phyloP scores from a whole-genome alignment of 2,888 invertebrate species.

The Siphlonurus alternatus region DNA sequence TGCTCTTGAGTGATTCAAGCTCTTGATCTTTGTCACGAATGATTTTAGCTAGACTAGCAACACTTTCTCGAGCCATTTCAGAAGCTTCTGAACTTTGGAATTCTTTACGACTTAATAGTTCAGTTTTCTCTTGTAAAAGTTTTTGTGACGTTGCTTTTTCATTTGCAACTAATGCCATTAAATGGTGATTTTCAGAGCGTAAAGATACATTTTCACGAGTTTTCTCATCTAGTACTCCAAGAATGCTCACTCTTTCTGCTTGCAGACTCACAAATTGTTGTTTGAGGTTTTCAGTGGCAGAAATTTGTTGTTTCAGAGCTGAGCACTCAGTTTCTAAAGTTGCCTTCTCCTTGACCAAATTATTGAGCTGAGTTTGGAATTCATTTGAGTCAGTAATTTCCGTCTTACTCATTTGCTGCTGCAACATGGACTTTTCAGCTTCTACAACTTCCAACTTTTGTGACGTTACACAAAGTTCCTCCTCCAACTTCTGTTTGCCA shows the following conservation, averaged over 20 bases:
- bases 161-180: constrained; percentile 9
- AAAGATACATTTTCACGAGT: constrained; percentile 8
- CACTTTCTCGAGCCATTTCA: constrained; percentile 15
- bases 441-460: constrained; percentile 12
- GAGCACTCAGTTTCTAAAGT: constrained; percentile 18
- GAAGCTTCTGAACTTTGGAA: constrained; percentile 5
- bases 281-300: constrained; percentile 10
- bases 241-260: constrained; percentile 7
- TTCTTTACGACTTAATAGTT: constrained; percentile 5
- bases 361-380: no score
- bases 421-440: constrained; percentile 11
- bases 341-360: constrained; percentile 12
- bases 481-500: constrained; percentile 13
- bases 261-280: constrained; percentile 11
- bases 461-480: constrained; percentile 7
- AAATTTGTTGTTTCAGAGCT: constrained; percentile 10
- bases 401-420: no score
- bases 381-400: no score
- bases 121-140: constrained; percentile 5
- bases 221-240: constrained; percentile 10
- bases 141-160: constrained; percentile 4
- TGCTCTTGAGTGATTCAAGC: constrained; percentile 16
- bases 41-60: constrained; percentile 17
- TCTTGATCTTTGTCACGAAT: constrained; percentile 17
- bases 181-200: constrained; percentile 8